A percentile compares a stretch with the other conserved stretches of the same genome.
phyloP scores from a whole-genome alignment of 1,140 invertebrate genomes.

The Listronotus oregonensis region DNA sequence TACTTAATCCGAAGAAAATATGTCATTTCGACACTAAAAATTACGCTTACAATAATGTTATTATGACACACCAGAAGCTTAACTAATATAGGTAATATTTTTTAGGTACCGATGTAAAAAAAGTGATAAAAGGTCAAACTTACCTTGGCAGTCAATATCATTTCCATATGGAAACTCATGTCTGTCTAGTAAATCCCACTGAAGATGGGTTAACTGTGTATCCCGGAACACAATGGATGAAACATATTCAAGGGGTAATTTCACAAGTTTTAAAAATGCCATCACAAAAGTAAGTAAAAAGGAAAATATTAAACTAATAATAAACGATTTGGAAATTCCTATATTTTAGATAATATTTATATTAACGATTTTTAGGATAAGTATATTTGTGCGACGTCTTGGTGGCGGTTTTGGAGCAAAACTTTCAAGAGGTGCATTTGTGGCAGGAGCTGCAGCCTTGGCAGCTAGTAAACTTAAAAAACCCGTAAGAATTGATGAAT shows the following conservation, averaged over 20 bases:
- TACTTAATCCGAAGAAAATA: too few species aligned
- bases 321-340: not conserved
- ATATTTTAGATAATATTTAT: not conserved
- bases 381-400: conserved; percentile 63
- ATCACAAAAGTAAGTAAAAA: conserved; percentile 53
- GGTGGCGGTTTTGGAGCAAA: conserved; percentile 75
- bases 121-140: conserved; percentile 7
- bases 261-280: conserved; percentile 62
- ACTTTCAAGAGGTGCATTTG: conserved; percentile 58
- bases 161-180: conserved; percentile 68
- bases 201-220: conserved; percentile 69
- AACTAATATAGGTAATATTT: not conserved
- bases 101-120: conserved; percentile 5
- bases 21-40: too few species aligned
- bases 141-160: conserved; percentile 60
- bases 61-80: too few species aligned
- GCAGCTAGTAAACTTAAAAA: conserved; percentile 62
- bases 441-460: conserved; percentile 62
- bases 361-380: conserved; percentile 55
- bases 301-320: too few species aligned
- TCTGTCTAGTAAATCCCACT: conserved; percentile 64
- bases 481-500: conserved; percentile 64
- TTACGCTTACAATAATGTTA: too few species aligned
- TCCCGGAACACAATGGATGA: conserved; percentile 68
- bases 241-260: conserved; percentile 64